Percentiles rank a stretch among this genome's conserved stretches.
These are phyloP conservation scores for Hipparchia semele DNA, from an alignment of 2,888 invertebrate genomes.

Conservation along the genomic window DNA sequence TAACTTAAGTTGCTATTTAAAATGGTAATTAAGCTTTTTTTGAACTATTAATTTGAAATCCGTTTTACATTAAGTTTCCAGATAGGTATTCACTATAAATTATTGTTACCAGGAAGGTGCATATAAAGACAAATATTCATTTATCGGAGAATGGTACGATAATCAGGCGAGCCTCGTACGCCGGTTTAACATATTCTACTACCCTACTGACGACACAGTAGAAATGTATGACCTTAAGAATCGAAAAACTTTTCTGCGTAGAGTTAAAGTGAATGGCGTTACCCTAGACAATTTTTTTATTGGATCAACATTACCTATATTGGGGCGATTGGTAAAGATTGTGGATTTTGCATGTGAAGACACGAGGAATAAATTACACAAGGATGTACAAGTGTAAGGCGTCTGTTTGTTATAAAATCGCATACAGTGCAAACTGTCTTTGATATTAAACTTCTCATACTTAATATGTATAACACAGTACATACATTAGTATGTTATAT, in stretches of 20 bases:
- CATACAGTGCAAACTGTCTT: no score
- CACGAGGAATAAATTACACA: slow-evolving; percentile 85
- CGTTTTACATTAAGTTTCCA: not conserved
- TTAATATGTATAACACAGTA: no score
- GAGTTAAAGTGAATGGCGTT: slow-evolving; percentile 87
- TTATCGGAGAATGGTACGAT: slow-evolving; percentile 95
- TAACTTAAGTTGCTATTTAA: not conserved
- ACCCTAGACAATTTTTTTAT: slow-evolving; percentile 87
- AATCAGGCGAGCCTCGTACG: slow-evolving; percentile 88
- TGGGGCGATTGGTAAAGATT: slow-evolving; percentile 89
- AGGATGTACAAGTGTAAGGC: slow-evolving; percentile 85
- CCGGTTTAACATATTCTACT: slow-evolving; percentile 90
- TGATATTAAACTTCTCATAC: no score
- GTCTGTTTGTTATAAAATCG: slow-evolving; percentile 22
- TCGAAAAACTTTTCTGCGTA: slow-evolving; percentile 85
- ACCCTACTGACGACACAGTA: slow-evolving; percentile 88
- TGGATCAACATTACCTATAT: slow-evolving; percentile 88
- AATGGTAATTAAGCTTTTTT: not conserved
- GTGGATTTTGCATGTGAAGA: slow-evolving; percentile 87
- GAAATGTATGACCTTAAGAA: slow-evolving; percentile 90
- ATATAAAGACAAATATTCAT: slow-evolving; percentile 82
- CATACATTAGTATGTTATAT: no score
- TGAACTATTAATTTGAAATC: not conserved
- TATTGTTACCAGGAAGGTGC: slow-evolving; percentile 66
- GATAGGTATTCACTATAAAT: not conserved